phyloP scores from a whole-genome alignment of 1,140 invertebrate species.

The Apocrypta bakeri region DNA sequence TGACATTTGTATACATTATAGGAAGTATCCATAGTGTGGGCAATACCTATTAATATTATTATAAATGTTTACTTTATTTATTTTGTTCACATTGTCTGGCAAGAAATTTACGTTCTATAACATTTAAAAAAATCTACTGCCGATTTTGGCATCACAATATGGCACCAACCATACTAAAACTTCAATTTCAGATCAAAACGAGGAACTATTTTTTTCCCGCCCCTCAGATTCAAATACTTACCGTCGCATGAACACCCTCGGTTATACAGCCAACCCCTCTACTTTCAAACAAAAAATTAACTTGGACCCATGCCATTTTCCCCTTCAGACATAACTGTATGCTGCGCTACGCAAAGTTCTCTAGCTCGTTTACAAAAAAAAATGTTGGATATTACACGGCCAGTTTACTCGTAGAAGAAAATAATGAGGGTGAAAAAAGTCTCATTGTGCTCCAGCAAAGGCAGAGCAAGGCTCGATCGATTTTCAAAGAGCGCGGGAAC shows the following conservation, averaged over 20 bases:
- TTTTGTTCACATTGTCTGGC: too few species aligned
- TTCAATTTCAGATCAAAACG: not conserved
- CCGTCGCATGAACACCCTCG: not conserved
- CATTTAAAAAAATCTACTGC: too few species aligned
- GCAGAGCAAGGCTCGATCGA: not conserved
- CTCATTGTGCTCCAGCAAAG: not conserved
- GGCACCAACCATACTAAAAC: too few species aligned
- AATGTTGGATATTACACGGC: not conserved
- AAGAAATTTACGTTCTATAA: too few species aligned
- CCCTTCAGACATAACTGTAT: not conserved
- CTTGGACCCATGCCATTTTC: not conserved
- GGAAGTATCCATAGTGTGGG: too few species aligned
- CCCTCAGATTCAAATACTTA: not conserved
- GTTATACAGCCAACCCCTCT: not conserved
- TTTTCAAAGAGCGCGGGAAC: slow-evolving; percentile 9
- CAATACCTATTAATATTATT: too few species aligned
- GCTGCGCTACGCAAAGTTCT: not conserved
- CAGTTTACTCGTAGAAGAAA: not conserved
- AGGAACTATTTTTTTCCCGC: not conserved
- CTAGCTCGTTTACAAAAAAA: not conserved
- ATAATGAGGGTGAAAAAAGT: slow-evolving; percentile 14
- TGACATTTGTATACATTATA: too few species aligned
- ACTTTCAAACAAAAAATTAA: not conserved
- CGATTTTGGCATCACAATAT: too few species aligned
- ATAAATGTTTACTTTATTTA: too few species aligned